Evolutionary conservation across 2,113 vertebrate species (phyloP).

Genomic region (Nanger granti): DNA sequence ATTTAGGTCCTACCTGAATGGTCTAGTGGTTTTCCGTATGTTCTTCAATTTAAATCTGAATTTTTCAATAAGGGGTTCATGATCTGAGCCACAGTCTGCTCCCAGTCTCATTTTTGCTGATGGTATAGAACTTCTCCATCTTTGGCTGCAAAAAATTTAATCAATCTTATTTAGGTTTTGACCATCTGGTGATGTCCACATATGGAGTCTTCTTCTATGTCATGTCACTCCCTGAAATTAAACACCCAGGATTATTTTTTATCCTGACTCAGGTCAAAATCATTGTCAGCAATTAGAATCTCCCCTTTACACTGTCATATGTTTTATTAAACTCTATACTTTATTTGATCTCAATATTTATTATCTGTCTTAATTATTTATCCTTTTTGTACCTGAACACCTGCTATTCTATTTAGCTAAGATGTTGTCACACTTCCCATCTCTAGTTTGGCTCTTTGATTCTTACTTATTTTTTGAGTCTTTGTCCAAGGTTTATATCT

Average conservation of each 20-base stretch:
- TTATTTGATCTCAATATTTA: not conserved
- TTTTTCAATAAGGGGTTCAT: not conserved
- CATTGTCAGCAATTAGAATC: not conserved
- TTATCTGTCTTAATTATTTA: not conserved
- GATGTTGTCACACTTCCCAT: not conserved
- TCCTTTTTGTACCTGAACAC: not conserved
- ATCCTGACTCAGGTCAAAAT: not conserved
- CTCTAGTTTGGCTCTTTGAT: not conserved
- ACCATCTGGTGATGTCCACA: not conserved
- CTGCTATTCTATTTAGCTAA: not conserved
- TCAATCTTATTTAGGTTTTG: not conserved
- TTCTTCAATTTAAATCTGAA: not conserved
- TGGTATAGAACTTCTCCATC: not conserved
- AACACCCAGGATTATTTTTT: not conserved
- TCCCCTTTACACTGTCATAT: not conserved
- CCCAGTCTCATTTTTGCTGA: not conserved
- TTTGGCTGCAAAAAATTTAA: not conserved
- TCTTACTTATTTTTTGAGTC: not conserved
- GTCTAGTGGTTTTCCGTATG: not conserved
- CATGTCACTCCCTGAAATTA: not conserved
- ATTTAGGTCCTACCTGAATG: not conserved
- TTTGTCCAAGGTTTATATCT: not conserved
- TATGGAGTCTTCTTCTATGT: not conserved
- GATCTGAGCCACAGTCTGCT: not conserved
- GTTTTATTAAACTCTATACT: not conserved